phyloP scores from a whole-genome alignment of 1,140 invertebrate species.

The Agraylea sexmaculata region DNA sequence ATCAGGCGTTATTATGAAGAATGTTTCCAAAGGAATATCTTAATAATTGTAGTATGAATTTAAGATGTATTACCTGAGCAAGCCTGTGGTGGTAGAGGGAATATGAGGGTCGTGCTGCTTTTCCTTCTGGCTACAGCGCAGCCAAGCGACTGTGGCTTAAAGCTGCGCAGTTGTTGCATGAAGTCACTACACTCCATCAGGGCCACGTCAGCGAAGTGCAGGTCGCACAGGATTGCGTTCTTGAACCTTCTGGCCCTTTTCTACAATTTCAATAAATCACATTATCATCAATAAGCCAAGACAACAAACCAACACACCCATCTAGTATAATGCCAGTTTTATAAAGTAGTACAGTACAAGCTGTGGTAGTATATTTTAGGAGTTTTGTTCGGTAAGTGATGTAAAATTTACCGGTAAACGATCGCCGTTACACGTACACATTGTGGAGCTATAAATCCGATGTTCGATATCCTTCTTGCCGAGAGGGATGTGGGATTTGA shows the following conservation, averaged over 20 bases:
- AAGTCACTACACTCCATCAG: constrained; percentile 94
- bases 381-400: background rate
- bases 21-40: no score
- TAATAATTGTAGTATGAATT: no score
- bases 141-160: constrained; percentile 88
- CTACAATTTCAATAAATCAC: no score
- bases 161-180: constrained; percentile 89
- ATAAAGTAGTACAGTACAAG: background rate
- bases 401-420: background rate
- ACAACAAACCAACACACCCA: background rate
- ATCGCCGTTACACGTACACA: no score
- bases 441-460: no score
- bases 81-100: constrained; percentile 83
- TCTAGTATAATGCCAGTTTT: background rate
- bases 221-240: constrained; percentile 80
- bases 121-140: constrained; percentile 86
- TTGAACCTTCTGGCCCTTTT: constrained; percentile 49
- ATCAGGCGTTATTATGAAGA: no score
- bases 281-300: background rate
- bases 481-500: no score
- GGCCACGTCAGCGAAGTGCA: constrained; percentile 87
- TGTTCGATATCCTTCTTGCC: no score
- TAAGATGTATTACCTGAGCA: constrained; percentile 84
- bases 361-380: background rate
- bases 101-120: constrained; percentile 86